Evolutionary conservation across 2,113 vertebrate genomes (phyloP).

Genomic region (Pituophis catenifer): DNA sequence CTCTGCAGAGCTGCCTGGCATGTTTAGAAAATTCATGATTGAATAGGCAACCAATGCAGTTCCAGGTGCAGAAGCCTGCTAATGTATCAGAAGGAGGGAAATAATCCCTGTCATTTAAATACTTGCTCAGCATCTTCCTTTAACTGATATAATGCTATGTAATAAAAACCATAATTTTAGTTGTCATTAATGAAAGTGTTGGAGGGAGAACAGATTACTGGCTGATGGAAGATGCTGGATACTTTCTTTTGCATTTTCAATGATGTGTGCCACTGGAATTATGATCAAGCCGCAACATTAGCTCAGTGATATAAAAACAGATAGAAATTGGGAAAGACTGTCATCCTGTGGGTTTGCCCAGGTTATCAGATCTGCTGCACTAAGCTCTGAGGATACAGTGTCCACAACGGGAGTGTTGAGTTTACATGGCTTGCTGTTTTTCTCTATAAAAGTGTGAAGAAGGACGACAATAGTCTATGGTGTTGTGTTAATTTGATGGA

Average conservation of each 20-base stretch:
- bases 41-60: slow-evolving; percentile 42
- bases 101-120: slow-evolving; percentile 53
- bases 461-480: neutral
- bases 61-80: slow-evolving; percentile 46
- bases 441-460: neutral
- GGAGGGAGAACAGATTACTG: slow-evolving; percentile 38
- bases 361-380: neutral
- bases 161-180: slow-evolving; percentile 56
- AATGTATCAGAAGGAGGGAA: slow-evolving; percentile 40
- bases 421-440: neutral
- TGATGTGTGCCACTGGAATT: neutral
- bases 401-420: neutral
- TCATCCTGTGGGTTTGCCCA: neutral
- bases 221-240: slow-evolving; percentile 36
- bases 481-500: neutral
- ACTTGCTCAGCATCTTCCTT: slow-evolving; percentile 55
- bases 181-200: slow-evolving; percentile 50
- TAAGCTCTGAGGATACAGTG: neutral
- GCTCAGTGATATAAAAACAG: neutral
- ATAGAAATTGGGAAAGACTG: neutral
- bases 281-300: neutral
- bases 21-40: slow-evolving; percentile 45
- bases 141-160: slow-evolving; percentile 32
- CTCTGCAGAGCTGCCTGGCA: slow-evolving; percentile 49
- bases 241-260: neutral